phyloP scores from a whole-genome alignment of 37 sponge, comb jelly and placozoan species.

The Oscarella lobularis region DNA sequence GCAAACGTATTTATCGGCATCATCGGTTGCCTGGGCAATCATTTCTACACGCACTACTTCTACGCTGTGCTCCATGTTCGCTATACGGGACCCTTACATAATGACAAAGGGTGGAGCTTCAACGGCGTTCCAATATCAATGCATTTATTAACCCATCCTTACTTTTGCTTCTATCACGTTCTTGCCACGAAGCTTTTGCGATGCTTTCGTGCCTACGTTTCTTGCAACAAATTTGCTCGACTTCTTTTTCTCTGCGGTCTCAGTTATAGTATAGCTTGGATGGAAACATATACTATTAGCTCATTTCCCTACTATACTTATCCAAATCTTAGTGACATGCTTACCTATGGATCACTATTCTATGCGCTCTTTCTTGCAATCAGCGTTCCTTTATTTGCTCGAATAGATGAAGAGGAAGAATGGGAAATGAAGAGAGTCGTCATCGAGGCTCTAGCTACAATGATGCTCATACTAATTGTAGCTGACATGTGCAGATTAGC shows the following conservation, averaged over 20 bases:
- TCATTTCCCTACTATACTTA: constrained; percentile 57
- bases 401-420: constrained; percentile 22
- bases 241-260: constrained; percentile 6
- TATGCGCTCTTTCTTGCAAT: constrained; percentile 40
- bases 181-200: constrained; percentile 13
- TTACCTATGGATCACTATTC: constrained; percentile 42
- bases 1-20: constrained; percentile 38
- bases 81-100: constrained; percentile 37
- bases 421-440: constrained; percentile 21
- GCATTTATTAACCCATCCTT: constrained; percentile 47
- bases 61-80: constrained; percentile 37
- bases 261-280: constrained; percentile 22
- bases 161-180: constrained; percentile 41
- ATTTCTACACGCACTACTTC: constrained; percentile 59
- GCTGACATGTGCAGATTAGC: constrained; percentile 39
- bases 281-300: constrained; percentile 48
- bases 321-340: constrained; percentile 25
- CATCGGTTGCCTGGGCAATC: constrained; percentile 29
- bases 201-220: not conserved
- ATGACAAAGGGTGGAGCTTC: constrained; percentile 11
- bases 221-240: not conserved
- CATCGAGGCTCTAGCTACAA: constrained; percentile 25
- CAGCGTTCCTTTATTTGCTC: constrained; percentile 36
- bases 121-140: constrained; percentile 36
- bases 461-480: constrained; percentile 39